Evolutionary conservation across 53 echinoderm and acorn worm species (phyloP), one percentile per base, ranked within the genome.

Genomic region (Paelopatides confundens): DNA sequence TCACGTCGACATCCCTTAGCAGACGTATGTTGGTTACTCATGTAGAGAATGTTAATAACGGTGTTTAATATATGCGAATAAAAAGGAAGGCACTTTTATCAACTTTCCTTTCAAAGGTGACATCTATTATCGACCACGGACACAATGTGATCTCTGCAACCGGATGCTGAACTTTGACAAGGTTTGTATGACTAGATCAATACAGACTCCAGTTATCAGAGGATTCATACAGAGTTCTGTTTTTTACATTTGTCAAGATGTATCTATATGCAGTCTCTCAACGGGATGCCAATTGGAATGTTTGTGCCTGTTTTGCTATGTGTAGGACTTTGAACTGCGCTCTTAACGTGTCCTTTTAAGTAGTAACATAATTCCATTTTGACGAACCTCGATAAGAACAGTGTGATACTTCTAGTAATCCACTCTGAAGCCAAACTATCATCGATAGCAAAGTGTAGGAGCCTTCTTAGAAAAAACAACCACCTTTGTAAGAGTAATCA

Each of bases 121-220:
- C 39, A 39, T 40, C 74, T 40, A 40, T 74, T 74, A 74, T 74
- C 37, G 74, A 74, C 39, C 74, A 24, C 43, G 2, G 38, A 21
- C 39, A 74, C 39, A 74, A 26, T 46, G 35, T 46, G 27, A 39
- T 38, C 74, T 46, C 74, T n/a, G 11, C 24, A 40, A 11, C 74
- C 74, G 74, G 39, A 36, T 74, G 74, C 39, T 74, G 40, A 74
- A 74, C 74, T 74, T 46, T 74, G 74, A 43, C 74, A 46, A 74
- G 7, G 46, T 21, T 46, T 74, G 21, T 46, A 58, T n/a, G 58
- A 21, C 24, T 21, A n/a, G 58, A 58, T 58, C 58, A 58, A 58
- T 58, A 58, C 6, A 23, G 21, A 21, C 17, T 18, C 21, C 58
- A 18, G 58, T 58, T 58, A 17, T 58, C 58, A 58, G 0, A 58